Evolutionary conservation across 1,140 invertebrate species (phyloP).

Genomic region (Leucophenga varia): DNA sequence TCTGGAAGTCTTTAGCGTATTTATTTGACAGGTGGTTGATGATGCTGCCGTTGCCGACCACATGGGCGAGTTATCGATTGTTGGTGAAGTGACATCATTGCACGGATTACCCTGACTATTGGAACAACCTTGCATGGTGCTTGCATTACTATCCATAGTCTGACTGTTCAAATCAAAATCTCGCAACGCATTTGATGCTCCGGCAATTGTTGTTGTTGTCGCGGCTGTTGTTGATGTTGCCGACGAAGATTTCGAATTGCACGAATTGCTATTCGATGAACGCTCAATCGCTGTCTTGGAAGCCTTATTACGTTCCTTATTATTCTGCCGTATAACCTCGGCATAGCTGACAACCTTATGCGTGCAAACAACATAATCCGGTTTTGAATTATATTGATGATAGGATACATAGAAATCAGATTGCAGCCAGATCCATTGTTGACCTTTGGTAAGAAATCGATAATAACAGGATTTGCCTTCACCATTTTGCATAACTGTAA

Average conservation of each 20-base stretch:
- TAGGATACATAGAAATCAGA: conserved; percentile 91
- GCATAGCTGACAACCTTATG: conserved; percentile 83
- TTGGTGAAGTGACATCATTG: conserved; percentile 32
- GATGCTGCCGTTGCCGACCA: conserved; percentile 30
- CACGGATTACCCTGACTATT: conserved; percentile 26
- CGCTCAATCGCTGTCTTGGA: conserved; percentile 4
- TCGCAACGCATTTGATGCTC: too few relatives aligned
- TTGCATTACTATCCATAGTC: conserved; percentile 32
- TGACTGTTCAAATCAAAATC: conserved; percentile 32
- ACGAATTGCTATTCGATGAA: conserved; percentile 13
- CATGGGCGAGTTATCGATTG: conserved; percentile 37
- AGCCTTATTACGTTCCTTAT: conserved; percentile 23
- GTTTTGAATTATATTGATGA: conserved; percentile 95
- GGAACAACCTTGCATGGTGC: conserved; percentile 15
- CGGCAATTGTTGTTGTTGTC: too few relatives aligned
- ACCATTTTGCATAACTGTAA: conserved; percentile 87
- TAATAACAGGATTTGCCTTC: conserved; percentile 92
- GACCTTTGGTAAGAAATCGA: conserved; percentile 91
- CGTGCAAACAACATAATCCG: conserved; percentile 92
- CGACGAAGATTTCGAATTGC: conserved; percentile 30
- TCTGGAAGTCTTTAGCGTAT: conserved; percentile 37
- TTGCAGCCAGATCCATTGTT: conserved; percentile 96
- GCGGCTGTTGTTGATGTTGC: conserved; percentile 42
- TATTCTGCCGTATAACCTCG: conserved; percentile 66
- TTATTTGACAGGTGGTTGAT: conserved; percentile 28